Percentiles rank a stretch among this genome's conserved stretches.
Evolutionary conservation across 2,113 vertebrate species (phyloP).

Genomic region (Alethe castanea): DNA sequence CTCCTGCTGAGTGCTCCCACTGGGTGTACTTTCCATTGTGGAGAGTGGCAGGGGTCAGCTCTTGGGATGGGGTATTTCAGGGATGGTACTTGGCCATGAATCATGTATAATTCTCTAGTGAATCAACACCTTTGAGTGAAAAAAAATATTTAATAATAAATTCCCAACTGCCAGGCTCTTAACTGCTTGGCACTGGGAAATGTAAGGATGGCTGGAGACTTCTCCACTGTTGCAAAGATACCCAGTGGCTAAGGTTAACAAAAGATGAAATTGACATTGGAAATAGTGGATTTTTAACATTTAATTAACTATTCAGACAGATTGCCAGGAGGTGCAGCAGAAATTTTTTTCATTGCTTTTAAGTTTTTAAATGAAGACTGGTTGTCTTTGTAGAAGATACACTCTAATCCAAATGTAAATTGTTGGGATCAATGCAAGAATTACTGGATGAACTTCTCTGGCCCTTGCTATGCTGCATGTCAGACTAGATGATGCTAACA

Average conservation of each 20-base stretch:
- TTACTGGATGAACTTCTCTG: slow-evolving; percentile 62
- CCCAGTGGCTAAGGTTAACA: background rate
- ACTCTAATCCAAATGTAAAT: slow-evolving; percentile 57
- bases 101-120: background rate
- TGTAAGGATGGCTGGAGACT: background rate
- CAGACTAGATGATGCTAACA: slow-evolving; percentile 55
- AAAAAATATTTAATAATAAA: background rate
- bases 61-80: background rate
- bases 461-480: slow-evolving; percentile 56
- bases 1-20: background rate
- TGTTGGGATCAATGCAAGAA: slow-evolving; percentile 55
- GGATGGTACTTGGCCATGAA: background rate
- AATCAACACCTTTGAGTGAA: background rate
- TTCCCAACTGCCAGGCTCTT: background rate
- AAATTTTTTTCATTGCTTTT: slow-evolving; percentile 14
- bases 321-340: background rate
- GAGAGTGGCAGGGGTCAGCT: background rate
- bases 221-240: background rate
- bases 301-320: slow-evolving; percentile 10
- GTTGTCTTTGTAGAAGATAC: slow-evolving; percentile 11
- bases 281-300: background rate
- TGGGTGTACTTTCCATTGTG: accelerated
- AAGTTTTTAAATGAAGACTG: slow-evolving; percentile 30
- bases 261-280: background rate
- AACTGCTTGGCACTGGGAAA: background rate